These are phyloP conservation scores for Tachina fera DNA, from an alignment of 2,888 invertebrate genomes.

Conservation along the genomic window DNA sequence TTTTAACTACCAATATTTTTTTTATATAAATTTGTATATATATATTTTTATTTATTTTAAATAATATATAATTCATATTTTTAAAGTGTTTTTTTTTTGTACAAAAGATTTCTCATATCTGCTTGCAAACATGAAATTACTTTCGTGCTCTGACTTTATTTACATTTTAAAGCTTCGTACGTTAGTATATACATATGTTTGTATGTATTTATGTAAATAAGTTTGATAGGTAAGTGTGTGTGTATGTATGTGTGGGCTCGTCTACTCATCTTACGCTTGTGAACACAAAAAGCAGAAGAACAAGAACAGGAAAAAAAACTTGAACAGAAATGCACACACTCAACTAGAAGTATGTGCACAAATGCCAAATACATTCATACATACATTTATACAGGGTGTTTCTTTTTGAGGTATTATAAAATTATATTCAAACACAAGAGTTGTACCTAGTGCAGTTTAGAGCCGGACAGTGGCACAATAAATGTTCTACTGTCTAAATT, in stretches of 20 bases:
- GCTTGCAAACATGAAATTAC: not conserved
- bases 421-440: too few relatives aligned
- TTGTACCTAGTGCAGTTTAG: too few relatives aligned
- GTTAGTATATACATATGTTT: not conserved
- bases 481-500: too few relatives aligned
- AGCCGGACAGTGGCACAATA: too few relatives aligned
- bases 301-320: constrained; percentile 22
- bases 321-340: constrained; percentile 41
- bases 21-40: too few relatives aligned
- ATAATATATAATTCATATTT: too few relatives aligned
- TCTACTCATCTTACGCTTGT: constrained; percentile 61
- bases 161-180: constrained; percentile 1
- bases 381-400: not conserved
- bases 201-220: not conserved
- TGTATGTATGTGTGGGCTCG: constrained; percentile 26
- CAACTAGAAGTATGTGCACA: constrained; percentile 4
- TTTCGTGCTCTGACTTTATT: constrained; percentile 27
- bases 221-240: not conserved
- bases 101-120: too few relatives aligned
- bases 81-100: too few relatives aligned
- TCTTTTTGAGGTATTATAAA: too few relatives aligned
- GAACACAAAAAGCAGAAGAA: constrained; percentile 38
- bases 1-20: too few relatives aligned
- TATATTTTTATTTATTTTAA: too few relatives aligned
- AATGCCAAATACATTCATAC: not conserved